Conservation (phyloP, 1,140 invertebrate genomes). For the Brachionus plicatilis region DNA sequence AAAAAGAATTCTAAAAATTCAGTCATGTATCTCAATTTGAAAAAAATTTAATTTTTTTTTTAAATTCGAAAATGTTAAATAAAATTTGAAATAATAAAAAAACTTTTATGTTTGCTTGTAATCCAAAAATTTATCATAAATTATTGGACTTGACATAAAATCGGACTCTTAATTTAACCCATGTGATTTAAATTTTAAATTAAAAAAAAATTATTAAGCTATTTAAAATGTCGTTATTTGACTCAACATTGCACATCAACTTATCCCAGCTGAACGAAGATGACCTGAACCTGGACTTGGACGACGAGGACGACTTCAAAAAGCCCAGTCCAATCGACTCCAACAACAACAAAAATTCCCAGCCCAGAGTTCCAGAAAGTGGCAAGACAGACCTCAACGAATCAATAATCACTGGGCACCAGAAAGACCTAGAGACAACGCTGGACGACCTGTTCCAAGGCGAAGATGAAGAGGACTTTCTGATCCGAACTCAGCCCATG, state of each 20-base stretch:
- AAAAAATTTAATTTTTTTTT: not conserved
- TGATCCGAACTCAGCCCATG: conserved; percentile 29
- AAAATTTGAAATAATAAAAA: not conserved
- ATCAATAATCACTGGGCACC: not conserved
- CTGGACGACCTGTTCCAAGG: conserved; percentile 9
- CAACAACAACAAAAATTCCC: not conserved
- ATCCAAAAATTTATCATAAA: not conserved
- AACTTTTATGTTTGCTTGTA: not conserved
- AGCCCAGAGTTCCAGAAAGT: not conserved
- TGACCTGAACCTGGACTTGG: conserved; percentile 3
- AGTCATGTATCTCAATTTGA: no score
- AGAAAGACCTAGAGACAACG: not conserved
- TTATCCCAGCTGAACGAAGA: not conserved
- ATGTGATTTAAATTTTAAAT: not conserved
- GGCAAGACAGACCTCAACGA: not conserved
- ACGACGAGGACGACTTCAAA: not conserved
- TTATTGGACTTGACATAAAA: not conserved
- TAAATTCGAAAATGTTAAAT: not conserved
- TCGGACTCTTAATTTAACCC: not conserved
- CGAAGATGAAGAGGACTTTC: conserved; percentile 30
- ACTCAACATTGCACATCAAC: not conserved
- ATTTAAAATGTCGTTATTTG: not conserved
- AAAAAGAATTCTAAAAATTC: no score
- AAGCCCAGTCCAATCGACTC: not conserved
- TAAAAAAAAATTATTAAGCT: not conserved